Base-by-base conservation (phyloP, 2,888 invertebrate genomes). In the Vanessa cardui region DNA sequence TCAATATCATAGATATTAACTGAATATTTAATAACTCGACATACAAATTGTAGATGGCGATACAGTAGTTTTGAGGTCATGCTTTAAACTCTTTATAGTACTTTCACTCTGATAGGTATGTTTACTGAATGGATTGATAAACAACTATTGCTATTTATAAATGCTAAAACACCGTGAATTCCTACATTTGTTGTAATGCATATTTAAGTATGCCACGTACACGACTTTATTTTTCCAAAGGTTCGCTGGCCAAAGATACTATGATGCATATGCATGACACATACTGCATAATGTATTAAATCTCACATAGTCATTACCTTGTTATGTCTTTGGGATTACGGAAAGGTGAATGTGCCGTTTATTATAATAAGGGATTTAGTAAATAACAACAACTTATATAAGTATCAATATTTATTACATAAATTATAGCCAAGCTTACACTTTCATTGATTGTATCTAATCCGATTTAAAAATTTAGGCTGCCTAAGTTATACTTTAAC, bases 361-460 rank as follows among this genome's bases (percentile, higher is more conserved):
- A 12, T 52, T 39, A 52, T 12, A 20, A 54, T 44, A 50, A 31
- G 52, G 64, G 52, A 39, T n/a, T n/a, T 46, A 44, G 72, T 52
- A 73, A 77, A 82, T 78, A 78, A 84, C 79, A 80, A 81, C 78
- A 76, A 77, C 79, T 73, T 73, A 49, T 72, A 63, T 86, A 89
- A 86, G 87, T 92, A 92, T 90, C 87, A 88, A 89, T 91, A 92
- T 92, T 92, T 92, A 92, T 92, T 92, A 90, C 87, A 90, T 90
- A 90, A 90, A 90, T 91, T 90, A 90, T 91, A 91, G 90, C 91
- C 90, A 92, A 92, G 92, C 92, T 91, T 92, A 92, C 89, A 92
- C 83, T 88, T 88, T 86, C 83, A 83, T 87, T 84, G 80, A 82
- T 85, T 76, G 85, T 82, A 86, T 84, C 87, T 90, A 89, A 85